These are phyloP conservation scores for Cyclura pinguis DNA, from an alignment of 2,797 vertebrate genomes.

Conservation along the genomic window DNA sequence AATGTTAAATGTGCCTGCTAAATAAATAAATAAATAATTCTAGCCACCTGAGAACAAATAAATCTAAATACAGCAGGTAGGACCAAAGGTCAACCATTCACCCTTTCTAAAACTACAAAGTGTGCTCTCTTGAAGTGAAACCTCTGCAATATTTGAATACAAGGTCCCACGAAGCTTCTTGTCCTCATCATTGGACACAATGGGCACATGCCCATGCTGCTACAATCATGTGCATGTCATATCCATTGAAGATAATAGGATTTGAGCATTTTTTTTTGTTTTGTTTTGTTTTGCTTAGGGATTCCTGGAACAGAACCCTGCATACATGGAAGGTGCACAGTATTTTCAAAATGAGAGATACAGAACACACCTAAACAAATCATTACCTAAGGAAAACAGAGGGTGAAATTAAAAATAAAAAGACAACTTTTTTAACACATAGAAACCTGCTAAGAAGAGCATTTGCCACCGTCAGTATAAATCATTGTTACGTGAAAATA, in stretches of 20 bases:
- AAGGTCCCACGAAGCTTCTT: too few species aligned
- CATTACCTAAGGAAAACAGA: constrained; percentile 24
- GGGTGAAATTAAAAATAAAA: constrained; percentile 32
- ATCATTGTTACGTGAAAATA: constrained; percentile 35
- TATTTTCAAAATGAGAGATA: neutral
- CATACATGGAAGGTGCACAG: too few species aligned
- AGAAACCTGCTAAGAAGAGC: neutral
- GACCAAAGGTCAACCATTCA: constrained; percentile 13
- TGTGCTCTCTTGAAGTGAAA: too few species aligned
- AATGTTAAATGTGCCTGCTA: constrained; percentile 38
- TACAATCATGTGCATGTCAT: too few species aligned
- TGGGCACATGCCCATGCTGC: too few species aligned
- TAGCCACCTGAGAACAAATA: constrained; percentile 43
- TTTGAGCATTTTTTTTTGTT: too few species aligned
- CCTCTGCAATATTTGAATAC: too few species aligned
- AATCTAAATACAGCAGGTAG: constrained; percentile 31
- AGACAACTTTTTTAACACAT: neutral
- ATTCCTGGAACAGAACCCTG: too few species aligned
- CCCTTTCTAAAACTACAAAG: neutral
- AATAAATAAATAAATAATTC: constrained; percentile 33
- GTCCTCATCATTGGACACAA: too few species aligned
- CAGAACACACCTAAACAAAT: constrained; percentile 33
- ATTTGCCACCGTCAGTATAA: constrained; percentile 23
- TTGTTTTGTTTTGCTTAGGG: too few species aligned
- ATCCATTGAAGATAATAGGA: too few species aligned